Evolutionary conservation across 2,888 invertebrate species (phyloP).

Genomic region (Sphaeridia pumilis): DNA sequence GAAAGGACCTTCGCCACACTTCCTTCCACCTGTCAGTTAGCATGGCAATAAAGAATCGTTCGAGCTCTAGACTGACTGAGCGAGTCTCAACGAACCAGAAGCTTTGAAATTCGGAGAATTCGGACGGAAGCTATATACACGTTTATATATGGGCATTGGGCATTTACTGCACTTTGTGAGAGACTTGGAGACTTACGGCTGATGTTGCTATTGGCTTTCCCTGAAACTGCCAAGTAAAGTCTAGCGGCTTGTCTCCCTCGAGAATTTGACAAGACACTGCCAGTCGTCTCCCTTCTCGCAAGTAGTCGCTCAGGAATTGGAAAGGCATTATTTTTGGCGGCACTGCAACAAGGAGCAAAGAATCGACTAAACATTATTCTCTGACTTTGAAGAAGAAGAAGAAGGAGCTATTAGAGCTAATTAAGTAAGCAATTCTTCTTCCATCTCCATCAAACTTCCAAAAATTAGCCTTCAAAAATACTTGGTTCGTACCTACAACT

Average conservation of each 20-base stretch:
- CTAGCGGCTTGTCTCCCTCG: constrained; percentile 83
- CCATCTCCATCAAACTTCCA: neutral
- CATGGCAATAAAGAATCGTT: too few species aligned
- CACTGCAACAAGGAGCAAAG: constrained; percentile 45
- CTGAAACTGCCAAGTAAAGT: constrained; percentile 83
- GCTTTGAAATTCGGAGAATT: too few species aligned
- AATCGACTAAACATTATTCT: neutral
- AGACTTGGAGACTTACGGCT: constrained; percentile 6
- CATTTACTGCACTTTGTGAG: too few species aligned
- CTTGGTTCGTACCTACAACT: constrained; percentile 42
- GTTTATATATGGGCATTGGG: too few species aligned
- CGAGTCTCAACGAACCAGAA: too few species aligned
- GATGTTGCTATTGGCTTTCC: constrained; percentile 54
- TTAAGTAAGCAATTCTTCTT: neutral
- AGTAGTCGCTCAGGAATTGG: constrained; percentile 64
- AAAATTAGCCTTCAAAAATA: neutral
- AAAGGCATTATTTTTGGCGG: constrained; percentile 75
- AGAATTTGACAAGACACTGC: constrained; percentile 82
- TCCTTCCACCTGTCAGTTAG: too few species aligned
- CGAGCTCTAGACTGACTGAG: too few species aligned
- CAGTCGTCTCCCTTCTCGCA: constrained; percentile 58
- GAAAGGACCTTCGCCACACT: too few species aligned
- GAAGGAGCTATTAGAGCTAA: neutral
- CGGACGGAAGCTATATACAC: too few species aligned
- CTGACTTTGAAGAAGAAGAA: neutral